Evolutionary conservation across 1,140 invertebrate genomes (phyloP).

Genomic region (Oreohelix idahoensis): DNA sequence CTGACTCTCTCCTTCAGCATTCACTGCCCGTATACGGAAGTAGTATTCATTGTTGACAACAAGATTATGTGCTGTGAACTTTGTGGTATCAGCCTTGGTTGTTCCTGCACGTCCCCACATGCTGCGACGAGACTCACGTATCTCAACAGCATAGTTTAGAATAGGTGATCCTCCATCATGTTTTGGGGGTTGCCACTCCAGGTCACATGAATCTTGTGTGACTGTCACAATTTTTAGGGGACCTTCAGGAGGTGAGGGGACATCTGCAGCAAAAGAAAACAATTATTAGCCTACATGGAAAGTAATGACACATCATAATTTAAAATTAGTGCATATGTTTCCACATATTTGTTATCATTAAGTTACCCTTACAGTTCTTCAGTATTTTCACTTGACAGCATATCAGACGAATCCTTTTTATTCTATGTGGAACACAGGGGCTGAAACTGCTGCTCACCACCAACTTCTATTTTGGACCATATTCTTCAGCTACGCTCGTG

Average conservation of each 20-base stretch:
- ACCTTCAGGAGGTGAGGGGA: slow-evolving; percentile 90
- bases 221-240: slow-evolving; percentile 92
- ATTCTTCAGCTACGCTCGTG: too few relatives aligned
- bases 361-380: too few relatives aligned
- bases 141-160: slow-evolving; percentile 95
- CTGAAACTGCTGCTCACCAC: too few relatives aligned
- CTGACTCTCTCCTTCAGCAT: slow-evolving; percentile 83
- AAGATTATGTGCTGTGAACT: slow-evolving; percentile 79
- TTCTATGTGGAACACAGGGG: too few relatives aligned
- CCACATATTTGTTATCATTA: background rate
- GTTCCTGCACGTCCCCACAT: slow-evolving; percentile 87
- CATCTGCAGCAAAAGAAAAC: slow-evolving; percentile 78
- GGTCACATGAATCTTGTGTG: slow-evolving; percentile 93
- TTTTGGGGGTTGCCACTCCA: slow-evolving; percentile 91
- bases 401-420: too few relatives aligned
- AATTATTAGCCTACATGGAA: too few relatives aligned
- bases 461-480: too few relatives aligned
- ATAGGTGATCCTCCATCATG: slow-evolving; percentile 95
- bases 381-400: too few relatives aligned
- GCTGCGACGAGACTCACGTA: slow-evolving; percentile 81
- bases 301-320: background rate
- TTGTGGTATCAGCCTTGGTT: slow-evolving; percentile 59
- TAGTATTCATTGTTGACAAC: slow-evolving; percentile 91
- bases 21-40: slow-evolving; percentile 90
- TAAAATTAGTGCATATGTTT: background rate